A percentile compares a stretch with the other conserved stretches of the same genome.
Conservation (phyloP, 2,113 vertebrate genomes). For the Noctilio leporinus region DNA sequence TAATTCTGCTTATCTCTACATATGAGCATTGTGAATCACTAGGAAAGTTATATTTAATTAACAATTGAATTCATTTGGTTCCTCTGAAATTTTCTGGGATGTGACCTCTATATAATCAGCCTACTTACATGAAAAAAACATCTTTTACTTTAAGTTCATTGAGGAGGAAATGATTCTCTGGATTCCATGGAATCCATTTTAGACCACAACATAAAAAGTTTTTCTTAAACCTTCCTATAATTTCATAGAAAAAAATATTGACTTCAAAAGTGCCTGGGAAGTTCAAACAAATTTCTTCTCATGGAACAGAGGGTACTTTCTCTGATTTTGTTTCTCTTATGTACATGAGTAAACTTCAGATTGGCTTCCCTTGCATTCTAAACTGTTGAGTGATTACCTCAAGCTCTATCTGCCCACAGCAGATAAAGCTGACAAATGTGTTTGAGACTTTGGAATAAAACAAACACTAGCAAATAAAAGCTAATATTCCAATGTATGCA, state of each 20-base stretch:
- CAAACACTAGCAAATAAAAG: slow-evolving; percentile 67
- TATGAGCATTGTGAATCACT: background rate
- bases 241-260: background rate
- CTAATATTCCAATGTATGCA: slow-evolving; percentile 47
- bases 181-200: background rate
- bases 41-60: background rate
- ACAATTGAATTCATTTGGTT: background rate
- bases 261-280: background rate
- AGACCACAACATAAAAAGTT: background rate
- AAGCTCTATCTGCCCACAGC: slow-evolving; percentile 45
- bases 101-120: background rate
- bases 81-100: background rate
- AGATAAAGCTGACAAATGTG: slow-evolving; percentile 49
- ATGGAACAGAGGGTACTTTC: background rate
- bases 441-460: slow-evolving; percentile 41
- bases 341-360: background rate
- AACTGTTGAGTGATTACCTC: slow-evolving; percentile 47
- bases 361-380: slow-evolving; percentile 10
- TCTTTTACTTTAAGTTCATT: background rate
- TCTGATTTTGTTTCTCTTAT: background rate
- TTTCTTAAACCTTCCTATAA: background rate
- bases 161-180: background rate
- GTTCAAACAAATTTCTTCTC: background rate
- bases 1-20: background rate
- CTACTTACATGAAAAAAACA: background rate